Evolutionary conservation across 2,888 invertebrate genomes (phyloP).

Genomic region (Cabera pusaria): DNA sequence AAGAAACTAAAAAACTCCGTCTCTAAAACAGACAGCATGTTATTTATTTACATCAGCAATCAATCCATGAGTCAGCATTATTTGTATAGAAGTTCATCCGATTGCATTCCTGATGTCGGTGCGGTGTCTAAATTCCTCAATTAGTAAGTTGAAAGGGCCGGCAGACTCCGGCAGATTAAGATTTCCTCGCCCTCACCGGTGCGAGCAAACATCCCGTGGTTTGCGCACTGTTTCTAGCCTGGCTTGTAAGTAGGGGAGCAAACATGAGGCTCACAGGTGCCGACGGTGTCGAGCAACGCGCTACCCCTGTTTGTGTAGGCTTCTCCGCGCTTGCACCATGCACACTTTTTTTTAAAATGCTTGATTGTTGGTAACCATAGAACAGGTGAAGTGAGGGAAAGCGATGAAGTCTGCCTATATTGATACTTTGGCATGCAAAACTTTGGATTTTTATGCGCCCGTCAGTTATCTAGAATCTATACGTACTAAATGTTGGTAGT

Average conservation of each 20-base stretch:
- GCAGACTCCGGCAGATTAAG: conserved; percentile 70
- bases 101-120: conserved; percentile 33
- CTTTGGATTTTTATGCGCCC: too few species aligned
- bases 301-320: conserved; percentile 62
- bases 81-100: conserved; percentile 24
- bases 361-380: too few species aligned
- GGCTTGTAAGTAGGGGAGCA: conserved; percentile 72
- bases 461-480: too few species aligned
- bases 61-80: conserved; percentile 17
- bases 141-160: conserved; percentile 51
- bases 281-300: conserved; percentile 45
- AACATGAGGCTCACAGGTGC: conserved; percentile 69
- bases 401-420: too few species aligned
- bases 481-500: too few species aligned
- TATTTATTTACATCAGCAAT: too few species aligned
- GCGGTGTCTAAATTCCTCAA: conserved; percentile 40
- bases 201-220: conserved; percentile 62
- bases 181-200: conserved; percentile 69
- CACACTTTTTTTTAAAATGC: too few species aligned
- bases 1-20: too few species aligned
- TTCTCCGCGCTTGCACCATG: conserved; percentile 44
- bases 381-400: too few species aligned
- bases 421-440: too few species aligned
- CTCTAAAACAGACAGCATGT: too few species aligned
- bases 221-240: conserved; percentile 69